These are phyloP conservation scores for Cheilosia grossa DNA, from an alignment of 2,888 invertebrate genomes.

Conservation along the genomic window DNA sequence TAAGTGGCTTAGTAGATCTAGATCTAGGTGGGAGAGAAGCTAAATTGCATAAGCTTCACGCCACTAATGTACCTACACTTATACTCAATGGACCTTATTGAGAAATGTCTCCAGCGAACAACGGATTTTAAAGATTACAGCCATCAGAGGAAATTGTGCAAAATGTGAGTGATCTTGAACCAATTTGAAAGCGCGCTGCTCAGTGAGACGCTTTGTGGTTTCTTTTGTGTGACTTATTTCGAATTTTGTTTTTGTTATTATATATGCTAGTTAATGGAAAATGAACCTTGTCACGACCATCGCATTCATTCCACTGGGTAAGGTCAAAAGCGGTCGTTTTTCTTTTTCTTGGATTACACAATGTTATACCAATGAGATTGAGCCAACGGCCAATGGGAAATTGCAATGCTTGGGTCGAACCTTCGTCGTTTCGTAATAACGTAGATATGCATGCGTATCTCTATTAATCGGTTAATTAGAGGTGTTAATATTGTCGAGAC, in stretches of 20 bases:
- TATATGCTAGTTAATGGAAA: slow-evolving; percentile 39
- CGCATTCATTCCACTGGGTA: slow-evolving; percentile 23
- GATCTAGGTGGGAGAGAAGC: not conserved
- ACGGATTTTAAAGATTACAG: slow-evolving; percentile 27
- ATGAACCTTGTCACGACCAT: slow-evolving; percentile 51
- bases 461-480: not conserved
- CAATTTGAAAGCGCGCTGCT: slow-evolving; percentile 33
- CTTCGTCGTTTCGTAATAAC: slow-evolving; percentile 5
- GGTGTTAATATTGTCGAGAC: slow-evolving; percentile 1
- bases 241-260: slow-evolving; percentile 15
- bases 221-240: slow-evolving; percentile 13
- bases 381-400: not conserved
- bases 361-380: not conserved
- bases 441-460: not conserved
- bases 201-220: slow-evolving; percentile 12
- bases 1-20: not conserved
- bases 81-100: slow-evolving; percentile 37
- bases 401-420: slow-evolving; percentile 5
- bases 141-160: slow-evolving; percentile 46
- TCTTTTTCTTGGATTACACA: slow-evolving; percentile 33
- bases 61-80: slow-evolving; percentile 9
- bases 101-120: slow-evolving; percentile 18
- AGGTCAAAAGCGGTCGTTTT: slow-evolving; percentile 54
- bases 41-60: slow-evolving; percentile 31
- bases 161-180: slow-evolving; percentile 63